Conservation (phyloP, 2,113 vertebrate species). For the Chlamydotis undulata region DNA sequence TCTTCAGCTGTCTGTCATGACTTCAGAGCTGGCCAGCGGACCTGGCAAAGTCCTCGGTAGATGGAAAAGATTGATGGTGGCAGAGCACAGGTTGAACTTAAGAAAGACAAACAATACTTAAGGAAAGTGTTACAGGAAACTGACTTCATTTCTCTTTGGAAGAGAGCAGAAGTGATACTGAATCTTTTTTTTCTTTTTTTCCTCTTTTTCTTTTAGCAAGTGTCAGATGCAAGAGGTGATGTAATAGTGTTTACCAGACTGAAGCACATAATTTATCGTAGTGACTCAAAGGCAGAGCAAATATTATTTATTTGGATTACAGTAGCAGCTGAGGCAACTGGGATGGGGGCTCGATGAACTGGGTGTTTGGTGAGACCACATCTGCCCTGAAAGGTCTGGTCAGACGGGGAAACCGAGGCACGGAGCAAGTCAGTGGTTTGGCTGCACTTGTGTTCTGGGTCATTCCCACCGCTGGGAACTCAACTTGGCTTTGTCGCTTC, state of each 20-base stretch:
- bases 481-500: background rate
- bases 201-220: background rate
- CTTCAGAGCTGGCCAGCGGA: background rate
- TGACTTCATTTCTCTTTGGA: background rate
- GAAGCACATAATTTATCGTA: conserved; percentile 23
- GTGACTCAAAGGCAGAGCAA: conserved; percentile 49
- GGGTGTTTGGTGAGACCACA: background rate
- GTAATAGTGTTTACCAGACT: conserved; percentile 52
- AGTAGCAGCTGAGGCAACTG: background rate
- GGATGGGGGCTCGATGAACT: background rate
- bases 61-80: background rate
- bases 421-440: background rate
- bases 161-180: conserved; percentile 33
- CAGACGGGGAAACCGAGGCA: background rate
- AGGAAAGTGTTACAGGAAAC: background rate
- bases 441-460: background rate
- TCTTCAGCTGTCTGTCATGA: background rate
- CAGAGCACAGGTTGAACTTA: background rate
- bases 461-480: background rate
- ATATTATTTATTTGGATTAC: conserved; percentile 21
- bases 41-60: background rate
- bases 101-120: conserved; percentile 10
- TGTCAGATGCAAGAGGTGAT: conserved; percentile 31
- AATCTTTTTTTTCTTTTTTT: background rate
- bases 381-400: background rate